Base-by-base conservation (phyloP, 1,140 invertebrate species). In the Brachionus manjavacas region DNA sequence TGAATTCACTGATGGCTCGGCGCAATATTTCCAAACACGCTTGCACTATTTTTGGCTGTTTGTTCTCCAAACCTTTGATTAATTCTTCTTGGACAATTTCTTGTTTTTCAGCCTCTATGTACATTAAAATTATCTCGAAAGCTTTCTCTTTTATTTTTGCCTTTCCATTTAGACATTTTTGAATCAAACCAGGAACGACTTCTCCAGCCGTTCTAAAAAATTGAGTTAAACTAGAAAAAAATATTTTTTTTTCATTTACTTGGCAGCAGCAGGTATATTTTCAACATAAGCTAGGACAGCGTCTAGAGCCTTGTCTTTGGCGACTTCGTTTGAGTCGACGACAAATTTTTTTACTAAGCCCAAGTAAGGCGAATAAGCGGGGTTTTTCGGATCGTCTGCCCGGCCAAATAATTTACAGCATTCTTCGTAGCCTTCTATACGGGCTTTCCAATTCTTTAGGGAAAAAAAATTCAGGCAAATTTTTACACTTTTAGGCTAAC, bases 271-370 rank as follows among this genome's bases (percentile, higher is more conserved):
- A 9, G 60, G 60, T 70, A 68, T 60, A 35, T 83, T 66, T 64
- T 84, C 83, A 35, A 97, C 92, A 91, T 93, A 98, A 16, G 94
- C 93, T 25, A 97, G 88, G 1, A 94, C 93, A 14, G 95, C 95
- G 88, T 97, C 95, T 85, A 99, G 89, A 31, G 95, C 97, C 91
- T 96, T 98, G 88, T 98, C 96, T 89, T 97, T 96, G 1, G 96
- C 96, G 31, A 94, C 92, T 46, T 93, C 96, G 94, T 98, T 98
- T 84, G 93, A 95, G 88, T 99, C 97, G 6, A 92, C 91, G 0
- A 98, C 95, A 92, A 98, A 95, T 89, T 98, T 98, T 88, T 97
- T 97, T 43, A 98, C 92, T n/a, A 97, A 90, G 4, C 94, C 93
- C 1, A 94, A 89, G 90, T 94, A 98, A 89, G 96, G 96, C 84